A percentile compares a stretch with the other conserved stretches of the same genome.
Evolutionary conservation across 1,140 invertebrate species (phyloP).

Genomic region (Anadara kagoshimensis): DNA sequence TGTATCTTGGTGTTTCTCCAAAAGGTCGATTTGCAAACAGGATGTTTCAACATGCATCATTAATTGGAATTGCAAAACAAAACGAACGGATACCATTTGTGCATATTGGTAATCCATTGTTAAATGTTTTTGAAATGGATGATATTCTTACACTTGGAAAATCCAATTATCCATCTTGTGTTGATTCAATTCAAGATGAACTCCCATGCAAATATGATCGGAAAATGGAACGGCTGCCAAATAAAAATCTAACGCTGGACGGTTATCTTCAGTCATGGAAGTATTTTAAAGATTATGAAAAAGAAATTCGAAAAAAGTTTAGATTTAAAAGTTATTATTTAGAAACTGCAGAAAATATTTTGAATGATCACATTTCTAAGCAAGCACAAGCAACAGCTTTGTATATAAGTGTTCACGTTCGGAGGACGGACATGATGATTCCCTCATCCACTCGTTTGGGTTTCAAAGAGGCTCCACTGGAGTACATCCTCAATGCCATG

Average conservation of each 20-base stretch:
- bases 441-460: background rate
- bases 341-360: slow-evolving; percentile 20
- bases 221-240: slow-evolving; percentile 20
- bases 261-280: slow-evolving; percentile 57
- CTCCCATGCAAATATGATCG: slow-evolving; percentile 31
- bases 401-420: slow-evolving; percentile 51
- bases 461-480: background rate
- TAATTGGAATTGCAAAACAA: slow-evolving; percentile 41
- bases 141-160: background rate
- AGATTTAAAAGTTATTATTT: slow-evolving; percentile 32
- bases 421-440: slow-evolving; percentile 50
- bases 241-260: slow-evolving; percentile 30
- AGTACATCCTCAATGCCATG: background rate
- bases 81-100: slow-evolving; percentile 27
- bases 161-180: slow-evolving; percentile 8
- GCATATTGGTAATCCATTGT: background rate
- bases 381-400: background rate
- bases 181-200: slow-evolving; percentile 13
- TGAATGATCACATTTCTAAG: slow-evolving; percentile 3
- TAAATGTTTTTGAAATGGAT: slow-evolving; percentile 6
- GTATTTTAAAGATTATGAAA: slow-evolving; percentile 44
- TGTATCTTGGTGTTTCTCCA: slow-evolving; percentile 17
- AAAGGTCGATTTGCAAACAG: slow-evolving; percentile 47
- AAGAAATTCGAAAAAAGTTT: slow-evolving; percentile 42
- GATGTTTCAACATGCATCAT: slow-evolving; percentile 47